Conservation (phyloP, 2,113 vertebrate genomes). For the Ceyx melanurus region DNA sequence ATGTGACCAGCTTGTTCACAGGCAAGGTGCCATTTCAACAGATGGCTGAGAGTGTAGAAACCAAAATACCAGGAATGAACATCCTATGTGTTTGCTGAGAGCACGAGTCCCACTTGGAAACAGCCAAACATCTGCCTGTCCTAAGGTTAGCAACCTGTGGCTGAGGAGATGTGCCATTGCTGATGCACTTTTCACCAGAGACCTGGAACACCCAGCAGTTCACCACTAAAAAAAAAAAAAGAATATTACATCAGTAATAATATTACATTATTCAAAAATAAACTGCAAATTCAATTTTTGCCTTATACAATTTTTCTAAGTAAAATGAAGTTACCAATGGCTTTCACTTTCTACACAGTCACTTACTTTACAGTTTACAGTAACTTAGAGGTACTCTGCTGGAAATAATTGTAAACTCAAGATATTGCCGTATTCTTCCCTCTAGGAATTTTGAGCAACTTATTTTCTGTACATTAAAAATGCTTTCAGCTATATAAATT, state of each 20-base stretch:
- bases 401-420: not conserved
- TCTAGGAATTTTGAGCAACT: conserved; percentile 15
- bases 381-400: not conserved
- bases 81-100: conserved; percentile 55
- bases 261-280: not conserved
- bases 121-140: conserved; percentile 55
- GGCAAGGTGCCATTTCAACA: conserved; percentile 61
- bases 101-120: conserved; percentile 28
- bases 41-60: conserved; percentile 44
- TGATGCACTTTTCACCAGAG: conserved; percentile 7
- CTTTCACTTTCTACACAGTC: not conserved
- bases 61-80: conserved; percentile 62
- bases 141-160: conserved; percentile 51
- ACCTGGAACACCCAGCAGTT: not conserved
- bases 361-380: not conserved
- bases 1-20: conserved; percentile 2
- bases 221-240: not conserved
- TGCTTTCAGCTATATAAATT: conserved; percentile 41
- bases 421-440: not conserved
- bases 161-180: conserved; percentile 22
- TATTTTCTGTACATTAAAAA: conserved; percentile 25
- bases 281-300: not conserved
- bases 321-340: not conserved
- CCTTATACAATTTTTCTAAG: not conserved
- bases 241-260: too few relatives aligned